phyloP scores from a whole-genome alignment of 64 coral and sea anemone species.

The Anthopleura sola region DNA sequence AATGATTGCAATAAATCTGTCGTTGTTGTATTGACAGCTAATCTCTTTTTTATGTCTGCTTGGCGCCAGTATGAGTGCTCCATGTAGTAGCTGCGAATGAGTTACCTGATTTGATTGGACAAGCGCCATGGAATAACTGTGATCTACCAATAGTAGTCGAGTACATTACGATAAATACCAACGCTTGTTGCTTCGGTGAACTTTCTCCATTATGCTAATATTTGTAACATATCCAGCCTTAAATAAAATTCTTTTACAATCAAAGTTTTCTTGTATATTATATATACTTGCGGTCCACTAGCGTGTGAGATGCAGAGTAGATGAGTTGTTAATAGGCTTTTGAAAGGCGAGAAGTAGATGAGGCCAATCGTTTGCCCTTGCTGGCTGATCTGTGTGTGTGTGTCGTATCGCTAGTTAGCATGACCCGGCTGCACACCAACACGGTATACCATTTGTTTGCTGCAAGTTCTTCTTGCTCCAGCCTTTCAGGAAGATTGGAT shows the following conservation, averaged over 20 bases:
- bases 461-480: background rate
- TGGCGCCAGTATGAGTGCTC: background rate
- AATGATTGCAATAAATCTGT: slow-evolving; percentile 7
- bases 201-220: too few relatives aligned
- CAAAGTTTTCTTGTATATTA: too few relatives aligned
- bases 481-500: background rate
- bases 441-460: background rate
- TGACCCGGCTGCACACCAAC: background rate
- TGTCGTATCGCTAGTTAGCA: background rate
- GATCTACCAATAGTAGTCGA: too few relatives aligned
- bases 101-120: background rate
- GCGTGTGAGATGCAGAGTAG: background rate
- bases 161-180: too few relatives aligned
- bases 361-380: background rate
- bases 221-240: too few relatives aligned
- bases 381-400: background rate
- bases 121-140: background rate
- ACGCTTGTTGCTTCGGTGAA: too few relatives aligned
- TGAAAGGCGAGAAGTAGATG: background rate
- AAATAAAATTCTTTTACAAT: too few relatives aligned
- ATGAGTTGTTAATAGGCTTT: background rate
- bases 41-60: background rate
- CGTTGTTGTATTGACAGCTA: background rate
- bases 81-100: too few relatives aligned
- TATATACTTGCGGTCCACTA: too few relatives aligned